Base-by-base conservation (phyloP, 1,140 invertebrate genomes). In the Patella vulgata region DNA sequence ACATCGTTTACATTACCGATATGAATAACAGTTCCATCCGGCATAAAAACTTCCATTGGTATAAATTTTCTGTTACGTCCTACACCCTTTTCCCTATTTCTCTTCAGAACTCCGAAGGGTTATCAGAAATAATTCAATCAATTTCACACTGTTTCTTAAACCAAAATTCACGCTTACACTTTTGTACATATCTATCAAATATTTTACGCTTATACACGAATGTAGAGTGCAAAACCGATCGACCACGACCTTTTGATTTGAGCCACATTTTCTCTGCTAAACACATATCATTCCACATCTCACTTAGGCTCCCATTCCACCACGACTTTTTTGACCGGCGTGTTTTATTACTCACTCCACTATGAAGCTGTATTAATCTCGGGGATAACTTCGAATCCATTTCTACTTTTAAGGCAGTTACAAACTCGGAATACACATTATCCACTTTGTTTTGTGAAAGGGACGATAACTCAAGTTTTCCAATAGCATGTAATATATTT, bases 41-140 rank as follows among this genome's bases (percentile, higher is more conserved):
- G 14, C 14, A 8, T 36, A 8, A 36, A 5, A 8, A 36, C 14
- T 36, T 36, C 33, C 33, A 57, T 46, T 8, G 55, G 55, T 57
- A 57, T 57, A 12, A 25, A 28, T 8, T 30, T 30, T 3, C 28
- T 27, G 2, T 47, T 40, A 9, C 6, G 3, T 19, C 8, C 42
- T 14, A 57, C 43, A 11, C 43, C 55, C 3, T 47, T 33, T 57
- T 57, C 25, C 55, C 55, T 11, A 57, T 57, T 28, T 19, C 14
- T n/a, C 43, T 57, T 42, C 54, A 57, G 21, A 57, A 57, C 19
- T n/a, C 11, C 3, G 40, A 14, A 3, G 40, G 11, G 14, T 36
- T 36, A 8, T 5, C 44, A n/a, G 30, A 6, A 5, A 2, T 25
- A 3, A 46, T 46, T 31, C 2, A 4, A 11, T 57, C 27, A 6